Evolutionary conservation across 2,888 invertebrate species (phyloP), one percentile per base, ranked within the genome.

Genomic region (Tenthredo livida): DNA sequence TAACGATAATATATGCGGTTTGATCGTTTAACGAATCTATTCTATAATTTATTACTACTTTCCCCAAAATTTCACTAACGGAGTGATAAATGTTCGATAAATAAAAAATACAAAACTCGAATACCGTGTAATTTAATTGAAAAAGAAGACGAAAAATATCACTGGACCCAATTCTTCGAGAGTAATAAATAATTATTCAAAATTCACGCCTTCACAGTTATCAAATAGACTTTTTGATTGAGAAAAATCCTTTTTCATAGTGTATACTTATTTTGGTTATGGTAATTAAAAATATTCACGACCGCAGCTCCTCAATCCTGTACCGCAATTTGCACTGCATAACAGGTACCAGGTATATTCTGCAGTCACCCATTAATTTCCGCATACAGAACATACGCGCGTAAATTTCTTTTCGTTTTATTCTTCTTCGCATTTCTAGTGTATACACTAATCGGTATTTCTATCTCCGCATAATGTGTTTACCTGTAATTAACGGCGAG

Each of bases 351-450:
- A 2, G 15, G 21, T 21, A 7, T 43, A 70, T 43, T 37, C 21
- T 73, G n/a, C 72, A 43, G 40, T 73, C 72, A 73, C 72, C 43
- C 72, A 43, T 73, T 43, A 73, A 73, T 73, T 43, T 73, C 72
- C 43, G 43, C 72, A 73, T 73, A 73, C 72, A 21, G 21, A 73
- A 73, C 10, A 9, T 21, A 40, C 72, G 21, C 43, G 72, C 12
- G 43, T 43, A 21, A 43, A 37, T 73, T 43, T 43, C 37, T 43
- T 2, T 25, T 12, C 40, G 10, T 15, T 43, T 72, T 72, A 10
- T 43, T n/a, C 21, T 21, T 43, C 3, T 73, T 40, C 21, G 1
- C 70, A 72, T 17, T 43, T 43, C 6, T 67, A 15, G 37, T 37
- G 37, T 12, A 29, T 29, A 12, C 9, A 61, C 21, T 21, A 2